phyloP scores from a whole-genome alignment of 1,140 invertebrate genomes.

The Stegodyphus mimosarum region DNA sequence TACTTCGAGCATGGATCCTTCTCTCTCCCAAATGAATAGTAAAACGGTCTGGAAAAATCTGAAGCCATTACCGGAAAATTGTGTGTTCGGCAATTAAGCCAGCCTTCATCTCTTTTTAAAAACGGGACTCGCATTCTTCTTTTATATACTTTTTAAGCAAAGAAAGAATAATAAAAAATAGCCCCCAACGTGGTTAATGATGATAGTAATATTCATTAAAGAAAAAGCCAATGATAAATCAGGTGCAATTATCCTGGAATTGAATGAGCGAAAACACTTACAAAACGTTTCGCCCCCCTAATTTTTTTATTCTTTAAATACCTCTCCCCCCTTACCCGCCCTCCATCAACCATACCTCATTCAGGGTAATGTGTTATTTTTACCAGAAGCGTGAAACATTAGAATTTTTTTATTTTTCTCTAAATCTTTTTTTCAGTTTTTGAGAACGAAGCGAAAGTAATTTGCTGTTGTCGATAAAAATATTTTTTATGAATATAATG shows the following conservation, averaged over 20 bases:
- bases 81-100: constrained; percentile 54
- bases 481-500: constrained; percentile 32
- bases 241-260: constrained; percentile 54
- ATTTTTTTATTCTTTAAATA: not conserved
- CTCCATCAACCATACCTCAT: not conserved
- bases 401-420: not conserved
- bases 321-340: not conserved
- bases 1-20: not conserved
- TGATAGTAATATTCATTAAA: constrained; percentile 50
- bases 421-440: constrained; percentile 3
- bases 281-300: constrained; percentile 30
- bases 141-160: constrained; percentile 17
- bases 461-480: constrained; percentile 43
- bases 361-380: constrained; percentile 27
- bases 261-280: constrained; percentile 47
- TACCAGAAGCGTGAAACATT: constrained; percentile 49
- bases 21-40: constrained; percentile 17
- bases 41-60: constrained; percentile 43
- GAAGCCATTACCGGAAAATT: constrained; percentile 52
- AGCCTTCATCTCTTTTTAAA: constrained; percentile 36
- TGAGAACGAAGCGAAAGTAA: constrained; percentile 45
- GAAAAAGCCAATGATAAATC: constrained; percentile 47
- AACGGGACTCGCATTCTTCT: not conserved
- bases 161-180: constrained; percentile 24
- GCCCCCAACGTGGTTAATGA: constrained; percentile 24